These are phyloP conservation scores for Bubo scandiacus DNA, from an alignment of 2,113 vertebrate genomes.

Conservation along the genomic window DNA sequence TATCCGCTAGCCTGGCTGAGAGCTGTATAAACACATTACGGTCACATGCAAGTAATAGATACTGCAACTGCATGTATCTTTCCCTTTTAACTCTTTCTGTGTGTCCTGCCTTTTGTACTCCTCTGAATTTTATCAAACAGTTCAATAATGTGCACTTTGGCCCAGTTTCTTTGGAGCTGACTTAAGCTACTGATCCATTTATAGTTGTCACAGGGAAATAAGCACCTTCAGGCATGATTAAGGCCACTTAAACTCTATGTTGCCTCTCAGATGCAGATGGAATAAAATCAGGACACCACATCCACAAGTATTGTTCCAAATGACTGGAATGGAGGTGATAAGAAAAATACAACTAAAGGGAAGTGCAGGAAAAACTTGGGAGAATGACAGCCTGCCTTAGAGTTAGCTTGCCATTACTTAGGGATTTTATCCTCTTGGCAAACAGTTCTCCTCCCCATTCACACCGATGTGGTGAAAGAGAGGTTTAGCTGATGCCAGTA, in stretches of 20 bases:
- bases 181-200: neutral
- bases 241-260: neutral
- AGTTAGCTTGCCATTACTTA: neutral
- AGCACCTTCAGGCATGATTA: neutral
- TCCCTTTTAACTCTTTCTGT: constrained; percentile 37
- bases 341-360: neutral
- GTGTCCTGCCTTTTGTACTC: neutral
- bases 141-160: neutral
- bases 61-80: constrained; percentile 35
- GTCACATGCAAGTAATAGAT: constrained; percentile 42
- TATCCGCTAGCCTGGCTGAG: neutral
- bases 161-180: neutral
- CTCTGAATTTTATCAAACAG: neutral
- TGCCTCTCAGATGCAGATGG: neutral
- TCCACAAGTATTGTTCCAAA: neutral
- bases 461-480: neutral
- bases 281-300: neutral
- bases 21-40: constrained; percentile 51
- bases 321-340: neutral
- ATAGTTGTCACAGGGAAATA: neutral
- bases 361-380: neutral
- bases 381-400: neutral
- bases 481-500: neutral
- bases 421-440: neutral
- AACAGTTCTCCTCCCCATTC: neutral